Evolutionary conservation across 2,113 vertebrate species (phyloP), one percentile per base, ranked within the genome.

Genomic region (Hemicordylus capensis): DNA sequence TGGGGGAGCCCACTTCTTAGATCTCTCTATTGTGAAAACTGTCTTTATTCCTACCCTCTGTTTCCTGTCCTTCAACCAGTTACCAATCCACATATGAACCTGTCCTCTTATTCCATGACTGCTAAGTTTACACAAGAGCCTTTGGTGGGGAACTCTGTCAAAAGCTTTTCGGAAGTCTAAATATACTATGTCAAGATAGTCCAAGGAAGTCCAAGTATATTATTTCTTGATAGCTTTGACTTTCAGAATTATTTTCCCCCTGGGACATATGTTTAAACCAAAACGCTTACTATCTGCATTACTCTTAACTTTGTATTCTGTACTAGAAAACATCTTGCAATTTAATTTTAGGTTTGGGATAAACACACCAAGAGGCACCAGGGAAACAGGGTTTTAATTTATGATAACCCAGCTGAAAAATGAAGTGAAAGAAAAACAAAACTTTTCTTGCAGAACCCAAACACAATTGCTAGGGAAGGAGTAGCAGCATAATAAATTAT

Each of bases 341-440:
- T 63, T 85, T 88, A 3, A 88, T 93, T 94, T 91, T 91, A 87
- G 88, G 87, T 87, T 94, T 84, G 31, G 73, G 84, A 91, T 56
- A 80, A 70, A 80, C 88, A 89, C 76, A 83, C 80, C 85, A 20
- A 69, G 51, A 90, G 89, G 83, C 85, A 87, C 61, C 34, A 48
- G 0, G 4, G 11, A 3, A 75, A n/a, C 2, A 85, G 76, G 80
- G 74, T 81, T 86, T 28, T 1, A 1, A 77, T 82, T 93, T 83
- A 88, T 82, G 80, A 26, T 87, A 7, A 1, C 80, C 54, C 83
- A 39, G 84, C 74, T 3, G 0, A 56, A 85, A 90, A 84, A 88
- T 26, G 75, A 44, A 20, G 89, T 66, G 81, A 89, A 85, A 83
- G 81, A 80, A 64, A 4, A 28, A 37, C 17, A 39, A 67, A 59